Percentiles rank a stretch among this genome's conserved stretches.
These are phyloP conservation scores for Cerceris rybyensis DNA, from an alignment of 2,888 invertebrate genomes.

Conservation along the genomic window DNA sequence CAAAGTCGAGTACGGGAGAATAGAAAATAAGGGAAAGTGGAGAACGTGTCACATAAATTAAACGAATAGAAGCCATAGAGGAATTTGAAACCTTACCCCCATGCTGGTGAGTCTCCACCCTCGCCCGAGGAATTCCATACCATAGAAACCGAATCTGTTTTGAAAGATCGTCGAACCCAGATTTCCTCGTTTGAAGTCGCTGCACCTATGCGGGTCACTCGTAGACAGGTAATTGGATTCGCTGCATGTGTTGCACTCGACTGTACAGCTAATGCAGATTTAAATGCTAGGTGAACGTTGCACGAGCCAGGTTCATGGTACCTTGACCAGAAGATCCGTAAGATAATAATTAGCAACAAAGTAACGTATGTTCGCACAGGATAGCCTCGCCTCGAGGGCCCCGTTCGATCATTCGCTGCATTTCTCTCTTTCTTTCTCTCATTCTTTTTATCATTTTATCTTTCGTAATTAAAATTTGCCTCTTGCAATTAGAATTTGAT, in stretches of 20 bases:
- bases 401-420: slow-evolving; percentile 30
- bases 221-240: slow-evolving; percentile 16
- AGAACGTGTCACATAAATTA: too few relatives aligned
- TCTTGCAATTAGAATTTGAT: too few relatives aligned
- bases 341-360: slow-evolving; percentile 57
- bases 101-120: too few relatives aligned
- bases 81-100: too few relatives aligned
- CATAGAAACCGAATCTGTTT: too few relatives aligned
- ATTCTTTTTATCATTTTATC: neutral
- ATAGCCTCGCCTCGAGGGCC: slow-evolving; percentile 43
- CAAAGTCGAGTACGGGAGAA: too few relatives aligned
- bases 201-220: neutral
- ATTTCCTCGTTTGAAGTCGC: too few relatives aligned
- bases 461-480: neutral
- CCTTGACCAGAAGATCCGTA: slow-evolving; percentile 30
- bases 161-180: too few relatives aligned
- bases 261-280: slow-evolving; percentile 39
- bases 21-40: too few relatives aligned
- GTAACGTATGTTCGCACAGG: slow-evolving; percentile 10
- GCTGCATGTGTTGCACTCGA: neutral
- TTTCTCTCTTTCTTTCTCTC: neutral
- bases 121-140: too few relatives aligned
- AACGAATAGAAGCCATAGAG: too few relatives aligned
- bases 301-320: slow-evolving; percentile 11
- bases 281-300: slow-evolving; percentile 35